These are phyloP conservation scores for Ostrea edulis DNA, from an alignment of 1,140 invertebrate species.

Conservation along the genomic window DNA sequence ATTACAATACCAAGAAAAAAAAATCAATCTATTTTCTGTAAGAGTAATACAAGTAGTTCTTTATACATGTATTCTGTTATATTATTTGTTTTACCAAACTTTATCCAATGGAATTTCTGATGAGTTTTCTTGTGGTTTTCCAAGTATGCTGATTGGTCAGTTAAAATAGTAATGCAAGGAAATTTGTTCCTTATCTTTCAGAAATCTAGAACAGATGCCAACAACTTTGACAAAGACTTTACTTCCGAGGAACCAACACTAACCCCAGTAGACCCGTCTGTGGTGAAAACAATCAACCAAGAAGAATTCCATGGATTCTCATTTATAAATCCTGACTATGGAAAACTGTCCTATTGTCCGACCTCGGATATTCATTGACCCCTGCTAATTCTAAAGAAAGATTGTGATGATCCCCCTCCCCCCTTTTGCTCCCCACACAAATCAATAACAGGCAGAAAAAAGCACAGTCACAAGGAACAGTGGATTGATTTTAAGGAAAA, in stretches of 20 bases:
- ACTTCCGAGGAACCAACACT: slow-evolving; percentile 98
- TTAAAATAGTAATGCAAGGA: too few species aligned
- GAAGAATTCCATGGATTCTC: slow-evolving; percentile 99
- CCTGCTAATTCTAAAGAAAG: slow-evolving; percentile 20
- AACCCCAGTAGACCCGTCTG: slow-evolving; percentile 94
- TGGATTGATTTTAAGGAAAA: neutral
- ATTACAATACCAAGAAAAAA: too few species aligned
- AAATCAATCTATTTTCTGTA: too few species aligned
- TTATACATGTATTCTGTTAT: neutral
- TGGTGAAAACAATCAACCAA: slow-evolving; percentile 95
- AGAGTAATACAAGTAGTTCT: too few species aligned
- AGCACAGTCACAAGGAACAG: neutral
- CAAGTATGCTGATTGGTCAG: too few species aligned
- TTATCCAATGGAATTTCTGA: neutral
- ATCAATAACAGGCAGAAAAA: neutral
- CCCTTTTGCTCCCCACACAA: neutral
- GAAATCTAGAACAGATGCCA: slow-evolving; percentile 98
- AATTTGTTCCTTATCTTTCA: slow-evolving; percentile 84
- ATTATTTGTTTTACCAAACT: neutral
- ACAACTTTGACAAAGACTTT: slow-evolving; percentile 99
- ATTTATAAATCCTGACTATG: slow-evolving; percentile 94
- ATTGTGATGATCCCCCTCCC: neutral
- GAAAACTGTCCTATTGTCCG: slow-evolving; percentile 64
- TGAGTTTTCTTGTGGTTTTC: too few species aligned
- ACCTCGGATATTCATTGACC: slow-evolving; percentile 59